Base-by-base conservation (phyloP, 2,113 vertebrate genomes). In the Oreochromis spilurus region DNA sequence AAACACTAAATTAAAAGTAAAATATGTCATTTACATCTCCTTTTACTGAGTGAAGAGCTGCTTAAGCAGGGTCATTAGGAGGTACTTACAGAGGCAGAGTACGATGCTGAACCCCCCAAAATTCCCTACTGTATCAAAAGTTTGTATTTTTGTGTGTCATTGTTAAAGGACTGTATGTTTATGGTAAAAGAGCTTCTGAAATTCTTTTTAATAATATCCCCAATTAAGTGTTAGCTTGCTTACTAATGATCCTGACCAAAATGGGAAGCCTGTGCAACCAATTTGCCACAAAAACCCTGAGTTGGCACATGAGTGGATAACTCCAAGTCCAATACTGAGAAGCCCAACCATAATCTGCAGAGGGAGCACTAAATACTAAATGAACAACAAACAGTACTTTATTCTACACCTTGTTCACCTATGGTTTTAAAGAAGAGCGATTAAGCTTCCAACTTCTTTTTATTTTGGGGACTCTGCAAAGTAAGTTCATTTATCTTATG, bases 1-100 rank as follows among this genome's bases (percentile, higher is more conserved):
- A 55, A 87, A 82, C 19, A 26, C 16, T 11, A 4, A 26, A 52
- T 36, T 12, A 2, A 4, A 0, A 29, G 24, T 7, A 24, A 79
- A 21, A 54, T 31, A 53, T 38, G 17, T 65, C 4, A n/a, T 38
- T 65, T 38, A 4, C 0, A 1, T 62, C 31, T 34, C 24, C 0
- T 58, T 58, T 29, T 58, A 31, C 7, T 31, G 26, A 58, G 0
- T 29, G 0, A 26, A 24, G 24, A 6, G 57, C 29, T 13, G 54
- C 2, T 55, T 26, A 57, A 57, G 7, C 54, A n/a, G 0, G 17
- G 31, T 34, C 31, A n/a, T 34, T 62, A 36, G 29, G 58, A 62
- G 29, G 5, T 34, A 62, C 29, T 60, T 19, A 36, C 9, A 62
- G 58, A 34, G 9, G 58, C 19, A 62, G 58, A 34, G 29, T 34